Base-by-base conservation (phyloP, 2,113 vertebrate species). In the Egretta garzetta region DNA sequence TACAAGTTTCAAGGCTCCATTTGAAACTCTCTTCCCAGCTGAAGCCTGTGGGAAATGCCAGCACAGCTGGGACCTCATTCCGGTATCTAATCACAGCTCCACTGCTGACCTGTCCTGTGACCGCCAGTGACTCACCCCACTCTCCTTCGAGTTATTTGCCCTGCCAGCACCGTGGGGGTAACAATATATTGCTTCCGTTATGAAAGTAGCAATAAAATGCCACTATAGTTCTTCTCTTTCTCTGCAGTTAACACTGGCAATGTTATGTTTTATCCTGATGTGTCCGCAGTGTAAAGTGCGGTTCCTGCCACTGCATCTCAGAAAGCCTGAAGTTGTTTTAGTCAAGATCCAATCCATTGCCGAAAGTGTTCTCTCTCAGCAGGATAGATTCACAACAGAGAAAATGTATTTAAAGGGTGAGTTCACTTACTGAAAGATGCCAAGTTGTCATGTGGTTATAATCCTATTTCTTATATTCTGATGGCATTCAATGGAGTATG, bases 71-170 rank as follows among this genome's bases (percentile, higher is more conserved):
- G 75, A 20, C 24, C 64, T 47, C 32, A 1, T 16, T 30, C 24
- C 19, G 8, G 32, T 94, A 88, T 85, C 81, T 90, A 80, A 94
- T 96, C 87, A 43, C 21, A 21, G 89, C 66, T 11, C 62, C 2
- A 30, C 83, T 91, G 89, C 73, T 88, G 96, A 23, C 77, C 81
- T 64, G 86, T 91, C 93, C 87, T 81, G 93, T 95, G 96, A 81
- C 89, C 60, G 27, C 77, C 43, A 3, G 49, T 62, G 75, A 76
- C 82, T 90, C 84, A 35, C 32, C 20, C 6, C 8, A 13, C 75
- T 0, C 1, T 56, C 77, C 88, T 71, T 1, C 11, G 30, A 2
- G 39, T 12, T 59, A 4, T 66, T 22, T 3, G 2, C 53, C 32
- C 39, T 52, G 3, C 43, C 74, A 53, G 41, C 41, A 4, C 74